Evolutionary conservation across 2,888 invertebrate genomes (phyloP), one percentile per base, ranked within the genome.

Genomic region (Acronicta alni): DNA sequence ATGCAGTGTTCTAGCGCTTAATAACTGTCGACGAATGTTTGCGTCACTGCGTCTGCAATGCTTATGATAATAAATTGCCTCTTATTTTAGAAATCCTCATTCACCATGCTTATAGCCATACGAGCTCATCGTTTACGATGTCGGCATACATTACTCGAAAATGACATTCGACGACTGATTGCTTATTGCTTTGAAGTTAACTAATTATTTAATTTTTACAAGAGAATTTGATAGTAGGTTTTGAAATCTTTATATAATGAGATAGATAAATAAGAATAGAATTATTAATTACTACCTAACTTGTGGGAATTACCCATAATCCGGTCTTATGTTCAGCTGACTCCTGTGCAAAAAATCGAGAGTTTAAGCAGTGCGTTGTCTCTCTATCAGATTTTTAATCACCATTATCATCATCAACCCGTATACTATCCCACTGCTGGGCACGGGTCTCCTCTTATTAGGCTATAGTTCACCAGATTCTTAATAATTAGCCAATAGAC

Each of bases 11-110:
- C 88, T 88, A 89, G 79, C 89, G 88, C 92, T 93, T 93, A 91
- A 92, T 93, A 93, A 88, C 93, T 93, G 93, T 93, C 93, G 87
- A 87, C 91, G 85, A 87, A 82, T 84, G 91, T 91, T 91, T 90
- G 91, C 92, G 91, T 92, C 92, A 90, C 87, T 82, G 80, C 81
- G 86, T 79, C 88, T 87, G 90, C 89, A 87, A 84, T 87, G 89
- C 89, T 88, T 87, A 87, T 83, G 82, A 86, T 92, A 89, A 93
- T 93, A 91, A 91, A 93, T 93, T 85, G 87, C 83, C 79, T 88
- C 92, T 93, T 91, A 93, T 92, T 93, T 93, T 92, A 93, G 92
- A 89, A 90, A 87, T 88, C 81, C 89, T 89, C 92, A 91, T 91
- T 90, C 91, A 91, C 83, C 83, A 83, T 84, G 80, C 83, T 85